Evolutionary conservation across 2,888 invertebrate genomes (phyloP), one percentile per base, ranked within the genome.

Genomic region (Noctua comes): DNA sequence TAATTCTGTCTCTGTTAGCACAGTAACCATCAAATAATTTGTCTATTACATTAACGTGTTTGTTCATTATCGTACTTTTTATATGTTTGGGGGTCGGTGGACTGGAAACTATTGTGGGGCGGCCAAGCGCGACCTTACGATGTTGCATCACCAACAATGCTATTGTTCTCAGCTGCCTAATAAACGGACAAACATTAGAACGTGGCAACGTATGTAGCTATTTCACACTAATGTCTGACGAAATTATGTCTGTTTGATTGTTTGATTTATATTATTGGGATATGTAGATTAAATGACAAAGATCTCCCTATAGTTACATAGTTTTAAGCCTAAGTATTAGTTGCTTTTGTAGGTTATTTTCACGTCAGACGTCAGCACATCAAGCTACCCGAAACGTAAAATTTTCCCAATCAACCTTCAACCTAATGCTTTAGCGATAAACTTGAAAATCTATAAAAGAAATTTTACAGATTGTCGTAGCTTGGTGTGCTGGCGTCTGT

Each of bases 41-140:
- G 76, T 75, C 36, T 82, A 69, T 54, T 72, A 27, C 6, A 43
- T 76, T 71, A 79, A 68, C 51, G 51, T 82, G 69, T 86, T 46
- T 48, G 54, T 72, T 76, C 69, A 76, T 65, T 64, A 83, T 71
- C 73, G 64, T 83, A 68, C 84, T 81, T 80, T 81, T 80, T 86
- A 83, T 86, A 87, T 85, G 85, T 79, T 85, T 77, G 76, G 71
- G 82, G 77, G 78, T 86, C 86, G 87, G 80, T 78, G 92, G 91
- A 92, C 91, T 92, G 90, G 91, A 92, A 93, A 91, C 89, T 89
- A 90, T 91, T 90, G 88, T 85, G 76, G 80, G 72, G 87, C 90
- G 84, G 86, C 89, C 89, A 89, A 88, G 91, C 93, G 90, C 83
- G 84, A 88, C 91, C 90, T 87, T 83, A 84, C 82, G 70, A 85